Percentiles rank a stretch among this genome's conserved stretches.
These are phyloP conservation scores for Phaethon lepturus DNA, from an alignment of 2,113 vertebrate species.

Conservation along the genomic window DNA sequence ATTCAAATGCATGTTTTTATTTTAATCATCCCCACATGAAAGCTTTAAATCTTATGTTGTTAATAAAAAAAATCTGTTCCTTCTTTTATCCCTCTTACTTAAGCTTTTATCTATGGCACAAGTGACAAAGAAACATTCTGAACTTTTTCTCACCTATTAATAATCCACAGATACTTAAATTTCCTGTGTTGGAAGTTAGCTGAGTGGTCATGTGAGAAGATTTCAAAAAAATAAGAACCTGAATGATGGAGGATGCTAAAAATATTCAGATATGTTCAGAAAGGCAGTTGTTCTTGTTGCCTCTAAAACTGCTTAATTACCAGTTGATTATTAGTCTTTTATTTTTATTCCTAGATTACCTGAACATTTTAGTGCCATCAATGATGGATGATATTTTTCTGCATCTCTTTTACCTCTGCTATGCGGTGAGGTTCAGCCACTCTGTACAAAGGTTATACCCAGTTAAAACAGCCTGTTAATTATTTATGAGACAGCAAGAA, in stretches of 20 bases:
- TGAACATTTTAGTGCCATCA: constrained; percentile 31
- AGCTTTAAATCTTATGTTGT: background rate
- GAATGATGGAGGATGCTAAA: background rate
- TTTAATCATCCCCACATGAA: background rate
- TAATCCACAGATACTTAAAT: background rate
- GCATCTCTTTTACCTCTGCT: constrained; percentile 12
- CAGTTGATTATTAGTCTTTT: background rate
- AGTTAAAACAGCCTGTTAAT: constrained; percentile 69
- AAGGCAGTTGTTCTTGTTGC: background rate
- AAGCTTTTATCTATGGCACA: background rate
- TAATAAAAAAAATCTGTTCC: background rate
- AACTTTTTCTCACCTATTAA: background rate
- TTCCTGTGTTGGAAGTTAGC: background rate
- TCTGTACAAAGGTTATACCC: constrained; percentile 65
- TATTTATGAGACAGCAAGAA: constrained; percentile 75
- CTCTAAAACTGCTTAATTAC: background rate
- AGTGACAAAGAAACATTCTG: background rate
- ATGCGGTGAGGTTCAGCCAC: background rate
- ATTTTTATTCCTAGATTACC: background rate
- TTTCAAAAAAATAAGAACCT: background rate
- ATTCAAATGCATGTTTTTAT: background rate
- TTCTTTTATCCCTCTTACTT: background rate
- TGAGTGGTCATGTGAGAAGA: background rate
- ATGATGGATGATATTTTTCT: constrained; percentile 43
- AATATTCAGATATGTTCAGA: background rate